These are phyloP conservation scores for Panopea generosa DNA, from an alignment of 2,888 invertebrate species.

Conservation along the genomic window DNA sequence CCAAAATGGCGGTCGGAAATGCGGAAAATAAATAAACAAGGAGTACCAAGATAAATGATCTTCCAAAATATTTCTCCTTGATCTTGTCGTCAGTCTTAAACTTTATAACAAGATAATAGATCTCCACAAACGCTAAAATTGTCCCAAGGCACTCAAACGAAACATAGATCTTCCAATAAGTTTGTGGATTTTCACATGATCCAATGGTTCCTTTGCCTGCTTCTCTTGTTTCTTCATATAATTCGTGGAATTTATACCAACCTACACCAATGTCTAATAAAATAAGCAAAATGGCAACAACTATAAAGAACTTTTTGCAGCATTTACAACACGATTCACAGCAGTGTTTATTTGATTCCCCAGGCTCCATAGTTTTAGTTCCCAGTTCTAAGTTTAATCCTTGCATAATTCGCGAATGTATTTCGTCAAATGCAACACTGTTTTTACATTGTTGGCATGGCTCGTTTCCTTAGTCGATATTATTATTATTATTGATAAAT, in stretches of 20 bases:
- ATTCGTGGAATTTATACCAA: slow-evolving; percentile 22
- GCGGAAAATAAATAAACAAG: slow-evolving; percentile 23
- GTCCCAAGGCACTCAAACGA: slow-evolving; percentile 19
- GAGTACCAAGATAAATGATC: slow-evolving; percentile 16
- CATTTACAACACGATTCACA: neutral
- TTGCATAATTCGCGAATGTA: too few species aligned
- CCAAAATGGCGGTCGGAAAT: slow-evolving; percentile 31
- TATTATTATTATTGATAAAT: too few species aligned
- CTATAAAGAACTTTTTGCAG: slow-evolving; percentile 15
- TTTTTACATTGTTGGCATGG: too few species aligned
- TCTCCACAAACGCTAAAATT: slow-evolving; percentile 16
- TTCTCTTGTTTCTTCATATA: slow-evolving; percentile 2
- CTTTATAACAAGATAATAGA: slow-evolving; percentile 17
- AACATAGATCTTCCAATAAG: slow-evolving; percentile 21
- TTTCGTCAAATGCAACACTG: too few species aligned
- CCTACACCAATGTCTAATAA: slow-evolving; percentile 21
- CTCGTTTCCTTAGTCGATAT: too few species aligned
- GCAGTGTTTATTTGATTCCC: too few species aligned
- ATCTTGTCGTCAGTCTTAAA: slow-evolving; percentile 13
- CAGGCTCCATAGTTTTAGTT: too few species aligned
- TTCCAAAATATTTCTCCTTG: slow-evolving; percentile 25
- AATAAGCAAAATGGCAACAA: slow-evolving; percentile 12
- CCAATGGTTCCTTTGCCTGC: neutral
- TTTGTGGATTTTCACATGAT: slow-evolving; percentile 13
- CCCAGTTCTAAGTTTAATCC: too few species aligned